Conservation (phyloP, 2,888 invertebrate genomes). For the Pristionchus mayeri region DNA sequence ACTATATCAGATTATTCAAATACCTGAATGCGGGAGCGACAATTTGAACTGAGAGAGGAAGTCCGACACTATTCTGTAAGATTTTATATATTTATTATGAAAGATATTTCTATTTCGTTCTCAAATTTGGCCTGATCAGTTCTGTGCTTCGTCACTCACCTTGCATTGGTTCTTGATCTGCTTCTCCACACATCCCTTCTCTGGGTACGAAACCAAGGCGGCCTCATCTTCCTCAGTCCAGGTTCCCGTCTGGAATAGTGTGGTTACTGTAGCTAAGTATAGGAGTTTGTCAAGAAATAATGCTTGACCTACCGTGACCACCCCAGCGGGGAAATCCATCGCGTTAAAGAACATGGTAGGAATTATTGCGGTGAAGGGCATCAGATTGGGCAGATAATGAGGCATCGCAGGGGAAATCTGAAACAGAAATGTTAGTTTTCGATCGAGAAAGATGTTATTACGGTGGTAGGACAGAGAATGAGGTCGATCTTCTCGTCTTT, state of each 20-base stretch:
- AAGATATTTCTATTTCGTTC: too few relatives aligned
- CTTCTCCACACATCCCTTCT: slow-evolving; percentile 8
- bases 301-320: not conserved
- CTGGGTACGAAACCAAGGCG: not conserved
- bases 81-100: too few relatives aligned
- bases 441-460: not conserved
- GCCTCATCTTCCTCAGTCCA: slow-evolving; percentile 3
- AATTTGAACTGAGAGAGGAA: too few relatives aligned
- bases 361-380: not conserved
- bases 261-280: not conserved
- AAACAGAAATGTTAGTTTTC: not conserved
- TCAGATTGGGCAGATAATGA: not conserved
- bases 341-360: not conserved
- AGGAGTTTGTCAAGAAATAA: too few relatives aligned
- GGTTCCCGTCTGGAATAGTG: not conserved
- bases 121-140: too few relatives aligned
- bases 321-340: slow-evolving; percentile 30
- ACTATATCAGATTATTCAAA: too few relatives aligned
- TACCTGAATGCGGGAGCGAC: too few relatives aligned
- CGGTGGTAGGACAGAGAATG: slow-evolving; percentile 6
- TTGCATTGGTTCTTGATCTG: not conserved
- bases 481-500: not conserved
- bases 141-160: too few relatives aligned
- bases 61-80: too few relatives aligned
- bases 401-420: slow-evolving; percentile 6